Evolutionary conservation across 2,113 vertebrate species (phyloP).

Genomic region (Phaethon lepturus): DNA sequence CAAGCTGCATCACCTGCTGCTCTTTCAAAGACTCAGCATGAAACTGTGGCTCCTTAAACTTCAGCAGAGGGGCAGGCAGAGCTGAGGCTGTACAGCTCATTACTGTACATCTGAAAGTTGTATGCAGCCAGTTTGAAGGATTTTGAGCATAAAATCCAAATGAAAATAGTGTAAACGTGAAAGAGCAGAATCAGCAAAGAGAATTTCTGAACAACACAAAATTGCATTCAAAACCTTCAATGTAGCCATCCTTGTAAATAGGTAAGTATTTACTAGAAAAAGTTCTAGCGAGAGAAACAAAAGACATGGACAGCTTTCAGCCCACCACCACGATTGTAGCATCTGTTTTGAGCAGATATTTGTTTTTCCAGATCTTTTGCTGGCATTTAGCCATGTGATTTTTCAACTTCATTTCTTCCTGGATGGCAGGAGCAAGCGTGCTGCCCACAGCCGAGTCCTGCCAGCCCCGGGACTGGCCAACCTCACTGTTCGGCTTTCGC

Average conservation of each 20-base stretch:
- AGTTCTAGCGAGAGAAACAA: neutral
- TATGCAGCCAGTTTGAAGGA: neutral
- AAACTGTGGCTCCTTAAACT: neutral
- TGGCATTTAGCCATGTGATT: neutral
- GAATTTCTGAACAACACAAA: too few relatives aligned
- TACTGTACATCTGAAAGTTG: rapidly evolving
- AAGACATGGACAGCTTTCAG: neutral
- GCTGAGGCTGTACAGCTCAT: neutral
- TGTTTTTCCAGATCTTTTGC: neutral
- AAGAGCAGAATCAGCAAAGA: neutral
- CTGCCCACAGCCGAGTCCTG: neutral
- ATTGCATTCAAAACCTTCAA: too few relatives aligned
- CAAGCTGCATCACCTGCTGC: rapidly evolving
- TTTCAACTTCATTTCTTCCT: neutral
- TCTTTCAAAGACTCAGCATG: neutral
- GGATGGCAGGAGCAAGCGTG: neutral
- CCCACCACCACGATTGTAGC: neutral
- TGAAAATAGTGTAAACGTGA: rapidly evolving
- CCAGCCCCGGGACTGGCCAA: neutral
- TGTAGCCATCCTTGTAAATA: neutral
- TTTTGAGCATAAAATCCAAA: neutral
- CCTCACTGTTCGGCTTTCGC: neutral
- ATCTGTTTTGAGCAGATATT: neutral
- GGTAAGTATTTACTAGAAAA: neutral
- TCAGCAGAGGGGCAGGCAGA: neutral